Percentiles rank a stretch among this genome's conserved stretches.
Conservation (phyloP, 92 coral and sea anemone genomes). For the Porites cylindrica region DNA sequence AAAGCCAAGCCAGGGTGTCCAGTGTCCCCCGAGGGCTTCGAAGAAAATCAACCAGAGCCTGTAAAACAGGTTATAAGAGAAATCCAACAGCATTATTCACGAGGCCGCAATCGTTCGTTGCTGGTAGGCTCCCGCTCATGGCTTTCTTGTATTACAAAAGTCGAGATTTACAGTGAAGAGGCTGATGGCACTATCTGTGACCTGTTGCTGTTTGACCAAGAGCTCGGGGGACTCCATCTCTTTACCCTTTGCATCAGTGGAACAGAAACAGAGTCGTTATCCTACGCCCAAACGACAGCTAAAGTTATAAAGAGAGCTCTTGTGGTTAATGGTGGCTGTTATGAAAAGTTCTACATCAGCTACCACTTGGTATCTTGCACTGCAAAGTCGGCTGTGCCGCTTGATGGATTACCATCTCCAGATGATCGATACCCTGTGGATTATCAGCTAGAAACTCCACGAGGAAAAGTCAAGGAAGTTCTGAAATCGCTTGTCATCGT, state of each 20-base stretch:
- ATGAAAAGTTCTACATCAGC: slow-evolving; percentile 30
- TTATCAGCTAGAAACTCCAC: neutral
- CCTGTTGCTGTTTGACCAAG: slow-evolving; percentile 6
- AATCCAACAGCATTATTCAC: neutral
- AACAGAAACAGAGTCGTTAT: neutral
- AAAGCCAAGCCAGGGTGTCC: neutral
- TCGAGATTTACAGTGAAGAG: neutral
- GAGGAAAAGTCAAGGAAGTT: neutral
- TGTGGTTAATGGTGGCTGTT: slow-evolving; percentile 19
- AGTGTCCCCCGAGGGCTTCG: neutral
- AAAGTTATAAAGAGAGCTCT: neutral
- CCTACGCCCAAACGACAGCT: neutral
- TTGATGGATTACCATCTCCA: neutral
- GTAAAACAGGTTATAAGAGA: neutral
- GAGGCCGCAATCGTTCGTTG: neutral
- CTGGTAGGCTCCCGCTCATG: neutral
- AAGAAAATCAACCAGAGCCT: neutral
- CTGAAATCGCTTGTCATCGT: slow-evolving; percentile 13
- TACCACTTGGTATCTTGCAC: slow-evolving; percentile 7
- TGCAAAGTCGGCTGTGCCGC: neutral
- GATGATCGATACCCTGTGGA: neutral
- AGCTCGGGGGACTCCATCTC: neutral
- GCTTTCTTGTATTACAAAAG: neutral
- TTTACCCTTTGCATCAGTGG: neutral
- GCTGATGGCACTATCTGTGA: slow-evolving; percentile 35